Percentiles rank a stretch among this genome's conserved stretches.
These are phyloP conservation scores for Lytechinus pictus DNA, from an alignment of 35 echinoderm and acorn worm species.

Conservation along the genomic window DNA sequence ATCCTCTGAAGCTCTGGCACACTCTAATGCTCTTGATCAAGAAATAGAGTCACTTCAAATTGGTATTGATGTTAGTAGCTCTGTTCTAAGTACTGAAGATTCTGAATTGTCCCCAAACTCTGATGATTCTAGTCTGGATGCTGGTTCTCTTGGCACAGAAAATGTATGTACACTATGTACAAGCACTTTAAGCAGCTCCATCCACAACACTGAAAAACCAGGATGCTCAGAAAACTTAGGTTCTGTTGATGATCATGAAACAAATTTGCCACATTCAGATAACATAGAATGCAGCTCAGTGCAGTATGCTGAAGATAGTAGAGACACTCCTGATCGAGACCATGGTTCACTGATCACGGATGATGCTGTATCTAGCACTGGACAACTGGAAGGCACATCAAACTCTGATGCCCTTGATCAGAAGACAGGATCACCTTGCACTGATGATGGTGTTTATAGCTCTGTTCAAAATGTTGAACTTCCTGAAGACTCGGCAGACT, in stretches of 20 bases:
- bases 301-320: neutral
- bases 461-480: neutral
- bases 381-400: neutral
- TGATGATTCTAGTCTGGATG: neutral
- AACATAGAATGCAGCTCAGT: neutral
- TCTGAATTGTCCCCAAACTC: neutral
- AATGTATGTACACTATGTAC: neutral
- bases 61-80: neutral
- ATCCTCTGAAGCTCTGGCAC: neutral
- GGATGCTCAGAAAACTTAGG: neutral
- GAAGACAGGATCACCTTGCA: neutral
- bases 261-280: neutral
- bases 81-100: neutral
- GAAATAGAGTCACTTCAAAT: neutral
- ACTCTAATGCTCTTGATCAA: neutral
- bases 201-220: neutral
- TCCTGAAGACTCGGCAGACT: too few species aligned
- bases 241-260: neutral
- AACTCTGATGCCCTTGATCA: neutral
- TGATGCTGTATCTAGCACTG: neutral
- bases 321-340: neutral
- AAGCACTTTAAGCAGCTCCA: neutral
- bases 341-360: neutral
- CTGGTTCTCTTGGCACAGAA: neutral
- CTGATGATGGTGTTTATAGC: neutral